Base-by-base conservation (phyloP, 1,140 invertebrate genomes). In the Atta colombica region DNA sequence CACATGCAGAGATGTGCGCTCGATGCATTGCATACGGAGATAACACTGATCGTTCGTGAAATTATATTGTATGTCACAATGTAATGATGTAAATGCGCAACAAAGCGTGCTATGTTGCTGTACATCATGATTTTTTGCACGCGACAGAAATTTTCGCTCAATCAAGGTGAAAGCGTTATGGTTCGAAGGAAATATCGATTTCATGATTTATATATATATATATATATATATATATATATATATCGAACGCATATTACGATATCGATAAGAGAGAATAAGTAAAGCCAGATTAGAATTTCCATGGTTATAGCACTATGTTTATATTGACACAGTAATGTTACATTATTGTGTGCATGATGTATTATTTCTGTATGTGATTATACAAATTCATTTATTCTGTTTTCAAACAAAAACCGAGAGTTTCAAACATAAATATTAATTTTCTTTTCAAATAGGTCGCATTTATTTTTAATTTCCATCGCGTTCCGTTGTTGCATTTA, bases 381-480 rank as follows among this genome's bases (percentile, higher is more conserved):
- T 69, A 69, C 25, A 80, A 78, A 66, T 78, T 75, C 18, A 21
- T 58, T 66, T 66, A 53, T 45, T 55, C 39, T 14, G 1, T 3
- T 58, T 72, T 39, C 51, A 21, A 71, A 71, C 66, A 58, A 78
- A 66, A 25, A 28, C 16, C 39, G 75, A 77, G 60, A 49, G 66
- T 66, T 78, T 66, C 45, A 14, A 65, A 66, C 16, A 45, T 78
- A 78, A 78, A 78, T 66, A 66, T 66, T 66, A 49, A 78, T 78
- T 65, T 78, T 5, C 25, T 31, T 66, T 12, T 66, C 12, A 60
- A 66, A 45, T 65, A 31, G 16, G 14, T 25, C 25, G 39, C 39
- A 18, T 78, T 78, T 66, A 35, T 78, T 78, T 78, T 51, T 51
- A 58, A 77, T 77, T 66, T 31, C 12, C 39, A 39, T 77, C 45